These are phyloP conservation scores for Crenuchus spilurus DNA, from an alignment of 2,797 vertebrate genomes.

Conservation along the genomic window DNA sequence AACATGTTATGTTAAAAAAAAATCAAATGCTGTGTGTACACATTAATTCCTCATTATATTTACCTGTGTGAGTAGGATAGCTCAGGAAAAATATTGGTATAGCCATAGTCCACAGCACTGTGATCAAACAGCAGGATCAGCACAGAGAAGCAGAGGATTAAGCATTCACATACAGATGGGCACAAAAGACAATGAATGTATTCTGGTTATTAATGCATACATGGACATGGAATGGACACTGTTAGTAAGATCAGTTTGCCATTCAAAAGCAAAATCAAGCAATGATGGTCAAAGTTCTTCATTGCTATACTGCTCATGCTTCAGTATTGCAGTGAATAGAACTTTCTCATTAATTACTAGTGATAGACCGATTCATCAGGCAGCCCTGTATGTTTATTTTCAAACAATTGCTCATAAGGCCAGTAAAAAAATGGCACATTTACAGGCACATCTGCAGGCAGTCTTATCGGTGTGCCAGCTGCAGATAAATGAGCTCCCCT, in stretches of 20 bases:
- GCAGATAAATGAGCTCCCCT: no score
- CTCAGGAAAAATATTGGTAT: slow-evolving; percentile 63
- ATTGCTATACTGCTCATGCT: not conserved
- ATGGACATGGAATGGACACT: slow-evolving; percentile 13
- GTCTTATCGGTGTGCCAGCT: no score
- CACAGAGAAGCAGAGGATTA: slow-evolving; percentile 57
- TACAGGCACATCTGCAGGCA: no score
- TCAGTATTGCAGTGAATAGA: not conserved
- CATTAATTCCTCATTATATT: slow-evolving; percentile 54
- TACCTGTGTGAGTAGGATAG: slow-evolving; percentile 77
- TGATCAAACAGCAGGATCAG: slow-evolving; percentile 56
- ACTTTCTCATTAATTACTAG: no score
- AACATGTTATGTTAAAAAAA: no score
- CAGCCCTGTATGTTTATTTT: no score
- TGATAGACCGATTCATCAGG: no score
- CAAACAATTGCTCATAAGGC: no score
- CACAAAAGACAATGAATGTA: slow-evolving; percentile 36
- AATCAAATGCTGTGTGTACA: not conserved
- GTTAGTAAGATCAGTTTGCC: slow-evolving; percentile 19
- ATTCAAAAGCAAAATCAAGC: slow-evolving; percentile 21
- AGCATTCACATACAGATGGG: slow-evolving; percentile 38
- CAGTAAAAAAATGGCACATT: no score
- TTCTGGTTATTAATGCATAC: slow-evolving; percentile 40
- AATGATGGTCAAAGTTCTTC: slow-evolving; percentile 18
- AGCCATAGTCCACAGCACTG: slow-evolving; percentile 68